phyloP scores from a whole-genome alignment of 35 echinoderm and acorn worm species.

The Diadema setosum region DNA sequence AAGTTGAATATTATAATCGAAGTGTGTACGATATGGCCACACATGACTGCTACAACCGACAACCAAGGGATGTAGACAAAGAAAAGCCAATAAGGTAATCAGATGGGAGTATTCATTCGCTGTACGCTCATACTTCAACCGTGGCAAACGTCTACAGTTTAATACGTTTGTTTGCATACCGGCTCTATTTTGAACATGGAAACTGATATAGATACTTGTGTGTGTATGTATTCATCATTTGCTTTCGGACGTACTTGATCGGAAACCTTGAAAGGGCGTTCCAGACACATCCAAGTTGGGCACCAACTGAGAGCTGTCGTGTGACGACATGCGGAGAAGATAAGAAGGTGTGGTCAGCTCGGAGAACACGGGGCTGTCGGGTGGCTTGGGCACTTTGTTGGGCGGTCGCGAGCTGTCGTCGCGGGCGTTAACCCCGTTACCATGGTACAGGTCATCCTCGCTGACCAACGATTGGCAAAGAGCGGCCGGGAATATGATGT shows the following conservation, averaged over 20 bases:
- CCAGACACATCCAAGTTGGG: neutral
- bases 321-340: neutral
- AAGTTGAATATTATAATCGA: too few relatives aligned
- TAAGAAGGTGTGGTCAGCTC: slow-evolving; percentile 39
- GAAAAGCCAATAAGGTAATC: too few relatives aligned
- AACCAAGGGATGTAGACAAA: too few relatives aligned
- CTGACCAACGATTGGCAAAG: neutral
- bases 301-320: neutral
- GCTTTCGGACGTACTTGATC: neutral
- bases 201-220: too few relatives aligned
- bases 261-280: neutral
- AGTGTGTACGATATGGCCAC: too few relatives aligned
- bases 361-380: slow-evolving; percentile 63
- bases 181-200: too few relatives aligned
- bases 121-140: too few relatives aligned
- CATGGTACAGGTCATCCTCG: neutral
- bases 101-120: too few relatives aligned
- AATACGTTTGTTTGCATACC: too few relatives aligned
- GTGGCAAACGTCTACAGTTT: too few relatives aligned
- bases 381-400: slow-evolving; percentile 33
- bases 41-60: too few relatives aligned
- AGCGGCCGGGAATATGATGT: neutral
- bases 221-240: neutral
- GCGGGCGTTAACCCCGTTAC: neutral
- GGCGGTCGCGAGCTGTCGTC: neutral